Evolutionary conservation across 1,140 invertebrate species (phyloP), one percentile per base, ranked within the genome.

Genomic region (Lepidurus apus): DNA sequence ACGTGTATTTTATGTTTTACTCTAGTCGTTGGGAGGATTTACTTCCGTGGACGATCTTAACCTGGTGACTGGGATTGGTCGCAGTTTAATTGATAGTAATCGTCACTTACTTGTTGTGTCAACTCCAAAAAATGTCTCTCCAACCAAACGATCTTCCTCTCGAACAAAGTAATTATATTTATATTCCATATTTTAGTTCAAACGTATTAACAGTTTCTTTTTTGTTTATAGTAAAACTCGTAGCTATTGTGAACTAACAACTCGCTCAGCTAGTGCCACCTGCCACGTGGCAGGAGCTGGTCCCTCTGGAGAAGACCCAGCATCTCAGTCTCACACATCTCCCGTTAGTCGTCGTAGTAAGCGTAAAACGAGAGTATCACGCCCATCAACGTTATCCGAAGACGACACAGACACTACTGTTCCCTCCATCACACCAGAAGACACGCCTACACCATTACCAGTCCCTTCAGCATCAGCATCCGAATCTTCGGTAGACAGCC

Each of bases 71-170:
- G 84, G 85, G 44, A 84, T 87, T 77, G 85, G 85, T 21, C 80
- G 81, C 42, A 82, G 82, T 79, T 81, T 86, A 42, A 80, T 87
- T 53, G 86, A 87, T 74, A 82, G 84, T 76, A 86, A 85, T 80
- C 80, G 83, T 77, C 80, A 78, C 45, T 75, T 80, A 9, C 80
- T 86, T 44, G 81, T 82, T 17, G 85, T 85, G 76, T 81, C 81
- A 26, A 74, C 77, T 80, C 80, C 81, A 75, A 76, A 74, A 78
- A 47, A 74, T 26, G 21, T 81, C 26, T 13, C 45, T 75, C 73
- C 78, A 78, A 45, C 76, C 75, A 76, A 77, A 74, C 73, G 75
- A 42, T 76, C 42, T 65, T 77, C 42, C 75, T 45, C 53, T 47
- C 80, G 42, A 74, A 76, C 42, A 21, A 74, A 74, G 43, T 80